Evolutionary conservation across 2,113 vertebrate species (phyloP), one percentile per base, ranked within the genome.

Genomic region (Oxyura jamaicensis): DNA sequence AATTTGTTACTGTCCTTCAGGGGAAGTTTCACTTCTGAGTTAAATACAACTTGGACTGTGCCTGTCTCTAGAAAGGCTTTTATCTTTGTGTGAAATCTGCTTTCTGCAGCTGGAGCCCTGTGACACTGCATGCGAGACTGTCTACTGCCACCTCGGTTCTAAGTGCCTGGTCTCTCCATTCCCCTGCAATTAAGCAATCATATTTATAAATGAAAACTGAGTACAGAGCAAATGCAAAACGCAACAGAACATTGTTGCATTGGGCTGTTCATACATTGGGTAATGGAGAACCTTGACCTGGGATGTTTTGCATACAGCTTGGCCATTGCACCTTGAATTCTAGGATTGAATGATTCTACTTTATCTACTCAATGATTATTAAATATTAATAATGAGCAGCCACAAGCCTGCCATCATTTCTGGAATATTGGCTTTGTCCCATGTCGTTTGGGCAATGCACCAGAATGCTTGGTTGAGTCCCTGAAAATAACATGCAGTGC

Each of bases 101-200:
- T 93, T 80, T 83, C 83, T 91, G 55, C 55, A 93, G 46, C 90
- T 76, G 74, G 23, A 95, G 22, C 35, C 18, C 42, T 66, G 55
- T 82, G 87, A 59, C 82, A 81, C 79, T 65, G 86, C 88, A 92
- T 89, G 90, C 77, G 89, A 72, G 76, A 58, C 77, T 73, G 11
- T 28, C 53, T 11, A 35, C 79, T 92, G 66, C 80, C 76, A 41
- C 80, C 71, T 93, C 48, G 23, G 44, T 66, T 66, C 46, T 62
- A 28, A 2, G 0, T 63, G 41, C 21, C 52, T 62, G 33, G 35
- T 82, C n/a, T 94, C 86, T 94, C 76, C 83, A 69, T 62, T 75
- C 8, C 63, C 48, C 74, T 80, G 66, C 53, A 76, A 28, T 53
- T 26, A 15, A 60, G 39, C 4, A 39, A 13, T 84, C 2, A 0